These are phyloP conservation scores for Trematomus bernacchii DNA, from an alignment of 2,797 vertebrate genomes.

Conservation along the genomic window DNA sequence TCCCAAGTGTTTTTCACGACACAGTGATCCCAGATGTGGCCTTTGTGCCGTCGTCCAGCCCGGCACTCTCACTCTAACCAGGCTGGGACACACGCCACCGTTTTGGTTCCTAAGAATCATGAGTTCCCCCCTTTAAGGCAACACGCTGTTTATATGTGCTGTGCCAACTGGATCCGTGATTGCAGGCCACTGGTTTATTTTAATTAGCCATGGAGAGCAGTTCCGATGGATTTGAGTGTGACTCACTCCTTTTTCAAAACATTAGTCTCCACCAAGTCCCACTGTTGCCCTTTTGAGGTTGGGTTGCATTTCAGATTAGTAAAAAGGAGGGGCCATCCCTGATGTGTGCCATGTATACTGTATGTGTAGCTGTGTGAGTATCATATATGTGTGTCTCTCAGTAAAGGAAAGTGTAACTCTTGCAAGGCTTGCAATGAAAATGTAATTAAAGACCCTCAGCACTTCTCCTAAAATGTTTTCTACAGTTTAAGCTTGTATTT, in stretches of 20 bases:
- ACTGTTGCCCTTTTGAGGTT: slow-evolving; percentile 69
- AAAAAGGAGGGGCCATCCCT: slow-evolving; percentile 26
- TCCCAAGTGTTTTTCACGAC: slow-evolving; percentile 54
- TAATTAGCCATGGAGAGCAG: slow-evolving; percentile 79
- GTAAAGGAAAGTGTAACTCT: slow-evolving; percentile 12
- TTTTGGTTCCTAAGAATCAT: slow-evolving; percentile 47
- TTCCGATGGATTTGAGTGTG: slow-evolving; percentile 73
- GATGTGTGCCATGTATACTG: slow-evolving; percentile 19
- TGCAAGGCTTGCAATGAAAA: slow-evolving; percentile 28
- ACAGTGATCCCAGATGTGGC: slow-evolving; percentile 73
- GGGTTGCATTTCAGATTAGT: slow-evolving; percentile 69
- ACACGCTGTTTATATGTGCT: slow-evolving; percentile 67
- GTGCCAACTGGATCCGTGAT: slow-evolving; percentile 73
- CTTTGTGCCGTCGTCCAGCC: slow-evolving; percentile 59
- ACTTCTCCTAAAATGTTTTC: background rate
- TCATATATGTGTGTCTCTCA: background rate
- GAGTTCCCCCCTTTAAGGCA: slow-evolving; percentile 55
- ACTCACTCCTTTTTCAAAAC: slow-evolving; percentile 78
- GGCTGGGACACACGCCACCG: slow-evolving; percentile 65
- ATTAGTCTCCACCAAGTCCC: slow-evolving; percentile 68
- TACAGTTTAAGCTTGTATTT: background rate
- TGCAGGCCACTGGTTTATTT: slow-evolving; percentile 73
- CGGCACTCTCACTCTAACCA: slow-evolving; percentile 50
- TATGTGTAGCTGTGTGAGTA: background rate
- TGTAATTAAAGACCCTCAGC: slow-evolving; percentile 37